Conservation (phyloP, 2,888 invertebrate genomes). For the Subacronicta megacephala region DNA sequence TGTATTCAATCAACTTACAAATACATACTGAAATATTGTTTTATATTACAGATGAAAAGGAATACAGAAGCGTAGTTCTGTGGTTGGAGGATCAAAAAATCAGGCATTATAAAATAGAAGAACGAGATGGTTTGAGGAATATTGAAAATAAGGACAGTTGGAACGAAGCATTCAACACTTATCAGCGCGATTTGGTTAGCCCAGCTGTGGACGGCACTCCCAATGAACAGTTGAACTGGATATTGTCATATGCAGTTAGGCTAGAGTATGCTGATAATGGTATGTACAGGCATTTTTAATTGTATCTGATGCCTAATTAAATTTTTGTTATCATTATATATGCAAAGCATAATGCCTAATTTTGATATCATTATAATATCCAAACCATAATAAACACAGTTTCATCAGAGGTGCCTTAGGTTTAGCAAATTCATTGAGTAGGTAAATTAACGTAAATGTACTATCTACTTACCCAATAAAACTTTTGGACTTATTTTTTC, state of each 20-base stretch:
- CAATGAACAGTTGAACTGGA: conserved; percentile 95
- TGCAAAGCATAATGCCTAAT: too few relatives aligned
- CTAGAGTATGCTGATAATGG: conserved; percentile 95
- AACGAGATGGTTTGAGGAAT: conserved; percentile 93
- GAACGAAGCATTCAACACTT: conserved; percentile 92
- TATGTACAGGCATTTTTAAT: too few relatives aligned
- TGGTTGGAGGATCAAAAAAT: conserved; percentile 99
- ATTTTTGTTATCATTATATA: too few relatives aligned
- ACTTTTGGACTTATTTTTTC: too few relatives aligned
- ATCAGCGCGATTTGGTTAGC: conserved; percentile 93
- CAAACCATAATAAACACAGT: too few relatives aligned
- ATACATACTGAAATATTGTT: too few relatives aligned
- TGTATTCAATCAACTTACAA: neutral
- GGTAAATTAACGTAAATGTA: too few relatives aligned
- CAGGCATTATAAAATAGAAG: conserved; percentile 95
- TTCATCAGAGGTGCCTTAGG: too few relatives aligned
- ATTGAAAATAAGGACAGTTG: conserved; percentile 91
- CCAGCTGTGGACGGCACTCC: conserved; percentile 90
- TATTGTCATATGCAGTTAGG: conserved; percentile 95
- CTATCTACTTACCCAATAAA: too few relatives aligned
- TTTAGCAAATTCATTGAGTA: too few relatives aligned
- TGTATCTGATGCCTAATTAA: too few relatives aligned
- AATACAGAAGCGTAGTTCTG: conserved; percentile 94
- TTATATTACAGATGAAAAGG: conserved; percentile 92
- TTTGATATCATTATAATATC: too few relatives aligned